Evolutionary conservation across 1,140 invertebrate species (phyloP), one percentile per base, ranked within the genome.

Genomic region (Ericerus pela): DNA sequence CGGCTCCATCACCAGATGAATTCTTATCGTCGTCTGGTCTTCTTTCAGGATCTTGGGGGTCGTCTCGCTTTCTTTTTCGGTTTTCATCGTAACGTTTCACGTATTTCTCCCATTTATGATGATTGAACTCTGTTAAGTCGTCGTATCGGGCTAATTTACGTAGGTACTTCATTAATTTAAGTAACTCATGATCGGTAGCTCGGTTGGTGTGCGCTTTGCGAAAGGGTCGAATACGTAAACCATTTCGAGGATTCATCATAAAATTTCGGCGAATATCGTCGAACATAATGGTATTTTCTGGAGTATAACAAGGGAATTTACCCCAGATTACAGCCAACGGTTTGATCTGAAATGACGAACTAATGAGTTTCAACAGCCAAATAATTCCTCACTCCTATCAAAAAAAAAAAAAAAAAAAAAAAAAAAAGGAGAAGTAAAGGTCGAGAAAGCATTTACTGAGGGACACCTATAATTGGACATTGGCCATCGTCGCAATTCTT

Each of bases 191-290:
- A 66, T 98, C 94, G 56, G 77, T 85, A 20, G 77, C 72, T 58
- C 92, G 77, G 68, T 91, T 95, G 8, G 86, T 68, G 66, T 96
- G 90, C 0, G 92, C 92, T 65, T 94, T 82, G 5, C 82, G 78
- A 68, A 95, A 98, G 0, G 92, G 82, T 65, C 80, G 75, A 66
- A 97, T 96, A 68, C 84, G 82, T 1, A 97, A 70, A 4, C 94
- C 94, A 59, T 84, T 92, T 62, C 89, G 85, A 14, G 92, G 92
- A 72, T 98, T 98, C 93, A 98, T 96, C 14, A 96, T 79, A 64
- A 98, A 98, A 73, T 98, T 98, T 61, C 91, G 73, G 55, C 91
- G 75, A n/a, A 97, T 86, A 67, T 97, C 94, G 66, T 97, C 94
- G 65, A 98, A 90, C 92, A 98, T 98, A 59, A 98, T 93, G 0